These are phyloP conservation scores for Melanotaenia pygmaea DNA, from an alignment of 2,797 vertebrate genomes.

Conservation along the genomic window DNA sequence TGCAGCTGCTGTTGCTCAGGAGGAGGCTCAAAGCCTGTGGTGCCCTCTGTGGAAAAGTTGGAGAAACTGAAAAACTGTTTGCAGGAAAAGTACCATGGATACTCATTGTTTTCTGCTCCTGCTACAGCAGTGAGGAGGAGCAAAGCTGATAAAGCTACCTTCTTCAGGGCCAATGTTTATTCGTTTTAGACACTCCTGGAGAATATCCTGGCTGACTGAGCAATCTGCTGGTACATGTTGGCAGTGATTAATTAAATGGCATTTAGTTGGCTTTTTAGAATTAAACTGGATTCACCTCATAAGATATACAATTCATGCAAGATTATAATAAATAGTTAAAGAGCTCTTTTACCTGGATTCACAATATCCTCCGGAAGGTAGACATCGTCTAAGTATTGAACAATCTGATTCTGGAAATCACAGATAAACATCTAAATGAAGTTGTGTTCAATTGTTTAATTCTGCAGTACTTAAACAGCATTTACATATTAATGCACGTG, in stretches of 20 bases:
- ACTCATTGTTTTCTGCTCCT: slow-evolving; percentile 37
- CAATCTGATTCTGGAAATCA: slow-evolving; percentile 48
- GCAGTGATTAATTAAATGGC: too few relatives aligned
- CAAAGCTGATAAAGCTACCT: slow-evolving; percentile 59
- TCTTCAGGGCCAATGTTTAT: slow-evolving; percentile 67
- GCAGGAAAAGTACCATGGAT: slow-evolving; percentile 31
- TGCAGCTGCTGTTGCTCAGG: slow-evolving; percentile 72
- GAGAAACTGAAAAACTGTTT: slow-evolving; percentile 49
- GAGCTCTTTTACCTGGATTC: slow-evolving; percentile 44
- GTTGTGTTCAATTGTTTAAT: slow-evolving; percentile 2
- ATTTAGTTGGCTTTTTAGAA: not conserved
- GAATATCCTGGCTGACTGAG: slow-evolving; percentile 51
- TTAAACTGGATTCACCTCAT: not conserved
- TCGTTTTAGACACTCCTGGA: slow-evolving; percentile 67
- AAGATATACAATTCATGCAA: not conserved
- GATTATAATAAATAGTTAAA: not conserved
- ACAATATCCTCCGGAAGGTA: slow-evolving; percentile 17
- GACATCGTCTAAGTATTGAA: not conserved
- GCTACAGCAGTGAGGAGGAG: slow-evolving; percentile 35
- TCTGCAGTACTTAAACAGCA: not conserved
- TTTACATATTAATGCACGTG: not conserved
- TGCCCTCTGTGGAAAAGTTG: slow-evolving; percentile 76
- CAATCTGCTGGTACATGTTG: slow-evolving; percentile 34
- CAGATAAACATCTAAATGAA: slow-evolving; percentile 21
- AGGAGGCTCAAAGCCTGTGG: slow-evolving; percentile 64